Evolutionary conservation across 2,113 vertebrate genomes (phyloP).

Genomic region (Emydocephalus ijimae): DNA sequence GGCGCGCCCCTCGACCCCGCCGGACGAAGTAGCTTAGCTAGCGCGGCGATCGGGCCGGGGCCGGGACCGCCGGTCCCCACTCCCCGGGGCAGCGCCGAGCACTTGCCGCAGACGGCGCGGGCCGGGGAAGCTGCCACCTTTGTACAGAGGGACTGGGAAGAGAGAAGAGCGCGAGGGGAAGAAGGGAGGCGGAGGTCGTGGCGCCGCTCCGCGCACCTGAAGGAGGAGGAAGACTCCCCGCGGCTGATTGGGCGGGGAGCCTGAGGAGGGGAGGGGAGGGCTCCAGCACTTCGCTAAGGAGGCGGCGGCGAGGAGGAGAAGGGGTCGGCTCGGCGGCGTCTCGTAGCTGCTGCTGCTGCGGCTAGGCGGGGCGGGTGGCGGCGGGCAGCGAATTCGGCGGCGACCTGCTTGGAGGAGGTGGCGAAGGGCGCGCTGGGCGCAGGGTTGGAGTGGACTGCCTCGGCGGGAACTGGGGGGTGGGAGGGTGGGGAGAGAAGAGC

Average conservation of each 20-base stretch:
- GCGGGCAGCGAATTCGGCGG: not conserved
- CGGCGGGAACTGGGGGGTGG: not conserved
- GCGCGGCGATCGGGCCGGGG: not conserved
- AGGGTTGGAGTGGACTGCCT: not conserved
- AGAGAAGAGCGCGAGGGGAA: too few species aligned
- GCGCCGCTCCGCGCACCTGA: conserved; percentile 10
- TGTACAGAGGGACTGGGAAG: too few species aligned
- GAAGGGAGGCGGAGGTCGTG: not conserved
- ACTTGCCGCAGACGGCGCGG: not conserved
- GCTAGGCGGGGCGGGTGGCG: not conserved
- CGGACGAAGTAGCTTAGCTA: not conserved
- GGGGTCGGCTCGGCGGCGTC: not conserved
- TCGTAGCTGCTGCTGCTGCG: not conserved
- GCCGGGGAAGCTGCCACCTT: not conserved
- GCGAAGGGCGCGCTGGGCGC: not conserved
- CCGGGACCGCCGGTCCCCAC: too few species aligned
- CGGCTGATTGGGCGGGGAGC: not conserved
- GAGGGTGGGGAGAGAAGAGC: not conserved
- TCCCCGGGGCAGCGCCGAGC: not conserved
- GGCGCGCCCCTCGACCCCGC: too few species aligned
- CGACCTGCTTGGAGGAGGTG: not conserved
- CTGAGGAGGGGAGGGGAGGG: not conserved
- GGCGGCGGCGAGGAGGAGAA: not conserved
- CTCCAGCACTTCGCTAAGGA: not conserved
- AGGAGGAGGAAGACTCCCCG: not conserved